Base-by-base conservation (phyloP, 2,888 invertebrate genomes). In the Nemapogon koenigi region DNA sequence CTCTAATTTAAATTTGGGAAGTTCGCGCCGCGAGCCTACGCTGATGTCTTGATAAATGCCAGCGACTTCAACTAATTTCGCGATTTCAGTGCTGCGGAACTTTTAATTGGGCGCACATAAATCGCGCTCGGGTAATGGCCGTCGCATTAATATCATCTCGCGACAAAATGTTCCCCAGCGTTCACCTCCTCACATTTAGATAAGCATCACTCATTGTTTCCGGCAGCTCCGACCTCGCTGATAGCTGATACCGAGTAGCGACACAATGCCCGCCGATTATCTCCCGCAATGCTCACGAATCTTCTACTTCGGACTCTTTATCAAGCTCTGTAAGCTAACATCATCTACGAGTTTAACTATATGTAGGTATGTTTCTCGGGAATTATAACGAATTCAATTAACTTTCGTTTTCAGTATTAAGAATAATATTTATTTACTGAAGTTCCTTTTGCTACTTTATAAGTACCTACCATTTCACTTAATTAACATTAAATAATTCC, bases 1-100 rank as follows among this genome's bases (percentile, higher is more conserved):
- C 76, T 78, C 73, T 78, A 78, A 78, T 78, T 78, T 78, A 78
- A 78, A 78, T 78, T 78, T 78, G 70, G 78, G 76, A 78, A 78
- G 73, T 78, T 78, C 71, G 69, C 62, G 59, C 70, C 63, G 65
- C 67, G 66, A 59, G 65, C 65, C 71, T 59, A 67, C 66, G 69
- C 64, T 78, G 78, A 78, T 78, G 76, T 72, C 73, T 78, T 78
- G 78, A 78, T 76, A 76, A 78, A 76, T 78, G 70, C 63, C 62
- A 60, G 62, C 61, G 64, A 69, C 69, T 76, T 72, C 69, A 67
- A 72, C 75, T 78, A 76, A 78, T 78, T 75, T 66, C 61, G 56
- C 62, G 66, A 71, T 67, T 69, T 71, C 70, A 72, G 62, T 59
- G 61, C 62, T 60, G n/a, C 53, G 54, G 60, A 72, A 76, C 64